A percentile compares a stretch with the other conserved stretches of the same genome.
phyloP scores from a whole-genome alignment of 1,140 invertebrate species.

The Eriosoma lanigerum region DNA sequence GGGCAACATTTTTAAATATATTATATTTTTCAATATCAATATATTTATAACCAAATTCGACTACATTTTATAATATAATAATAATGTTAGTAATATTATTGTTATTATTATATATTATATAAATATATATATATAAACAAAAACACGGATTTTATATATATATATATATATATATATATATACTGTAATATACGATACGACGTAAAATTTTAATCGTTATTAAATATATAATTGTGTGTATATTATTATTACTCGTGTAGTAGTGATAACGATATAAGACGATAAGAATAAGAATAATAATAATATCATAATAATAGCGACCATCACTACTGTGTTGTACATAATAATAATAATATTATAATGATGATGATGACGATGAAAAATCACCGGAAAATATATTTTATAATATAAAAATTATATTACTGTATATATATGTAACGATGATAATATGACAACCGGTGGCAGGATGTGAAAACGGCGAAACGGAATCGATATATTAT shows the following conservation, averaged over 20 bases:
- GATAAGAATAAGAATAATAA: background rate
- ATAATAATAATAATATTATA: background rate
- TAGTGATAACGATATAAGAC: constrained; percentile 1
- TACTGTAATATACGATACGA: background rate
- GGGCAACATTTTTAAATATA: constrained; percentile 20
- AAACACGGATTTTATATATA: background rate
- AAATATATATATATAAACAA: background rate
- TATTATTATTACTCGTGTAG: background rate
- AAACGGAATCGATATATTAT: background rate
- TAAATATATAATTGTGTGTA: constrained; percentile 15
- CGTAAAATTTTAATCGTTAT: constrained; percentile 13
- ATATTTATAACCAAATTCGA: background rate
- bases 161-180: background rate
- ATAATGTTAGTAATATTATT: too few relatives aligned
- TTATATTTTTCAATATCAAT: background rate
- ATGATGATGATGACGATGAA: background rate
- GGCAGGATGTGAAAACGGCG: background rate
- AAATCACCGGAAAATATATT: background rate
- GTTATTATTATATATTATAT: background rate
- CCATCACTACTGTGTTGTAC: background rate
- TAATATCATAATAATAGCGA: background rate
- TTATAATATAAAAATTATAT: too few relatives aligned
- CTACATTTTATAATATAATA: background rate
- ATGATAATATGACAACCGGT: background rate
- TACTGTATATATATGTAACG: too few relatives aligned